Percentiles rank a stretch among this genome's conserved stretches.
Conservation (phyloP, 53 echinoderm and acorn worm species). For the Patiria pectinifera region DNA sequence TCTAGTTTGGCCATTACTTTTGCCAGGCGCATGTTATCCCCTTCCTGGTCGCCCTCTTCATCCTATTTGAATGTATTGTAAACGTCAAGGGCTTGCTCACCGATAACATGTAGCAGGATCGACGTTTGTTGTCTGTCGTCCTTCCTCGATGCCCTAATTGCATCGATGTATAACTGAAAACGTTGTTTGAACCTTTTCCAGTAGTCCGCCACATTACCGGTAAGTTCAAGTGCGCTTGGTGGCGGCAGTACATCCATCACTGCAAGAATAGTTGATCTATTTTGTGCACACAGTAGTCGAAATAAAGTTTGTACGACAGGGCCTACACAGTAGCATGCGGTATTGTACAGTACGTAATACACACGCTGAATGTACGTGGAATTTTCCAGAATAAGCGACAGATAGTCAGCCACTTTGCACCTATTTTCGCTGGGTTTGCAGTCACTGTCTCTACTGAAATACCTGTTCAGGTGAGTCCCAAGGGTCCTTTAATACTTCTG, state of each 20-base stretch:
- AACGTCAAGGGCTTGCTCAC: conserved; percentile 54
- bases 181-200: conserved; percentile 65
- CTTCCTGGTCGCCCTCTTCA: conserved; percentile 31
- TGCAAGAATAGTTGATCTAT: neutral
- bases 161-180: conserved; percentile 55
- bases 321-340: neutral
- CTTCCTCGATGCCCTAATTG: conserved; percentile 46
- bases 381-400: neutral
- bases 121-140: conserved; percentile 16
- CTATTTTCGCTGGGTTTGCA: neutral
- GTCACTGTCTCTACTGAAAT: no score
- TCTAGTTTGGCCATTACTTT: conserved; percentile 65
- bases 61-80: conserved; percentile 69
- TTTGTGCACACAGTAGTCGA: conserved; percentile 16
- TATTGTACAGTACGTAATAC: neutral
- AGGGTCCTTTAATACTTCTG: neutral
- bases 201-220: conserved; percentile 72
- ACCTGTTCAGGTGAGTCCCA: no score
- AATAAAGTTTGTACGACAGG: neutral
- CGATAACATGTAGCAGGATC: conserved; percentile 58
- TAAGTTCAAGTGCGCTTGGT: conserved; percentile 51
- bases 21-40: conserved; percentile 50
- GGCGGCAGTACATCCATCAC: conserved; percentile 59
- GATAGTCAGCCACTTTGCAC: conserved; percentile 5
- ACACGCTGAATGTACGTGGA: neutral